Conservation (phyloP, 2,797 vertebrate genomes). For the Lepus townsendii region DNA sequence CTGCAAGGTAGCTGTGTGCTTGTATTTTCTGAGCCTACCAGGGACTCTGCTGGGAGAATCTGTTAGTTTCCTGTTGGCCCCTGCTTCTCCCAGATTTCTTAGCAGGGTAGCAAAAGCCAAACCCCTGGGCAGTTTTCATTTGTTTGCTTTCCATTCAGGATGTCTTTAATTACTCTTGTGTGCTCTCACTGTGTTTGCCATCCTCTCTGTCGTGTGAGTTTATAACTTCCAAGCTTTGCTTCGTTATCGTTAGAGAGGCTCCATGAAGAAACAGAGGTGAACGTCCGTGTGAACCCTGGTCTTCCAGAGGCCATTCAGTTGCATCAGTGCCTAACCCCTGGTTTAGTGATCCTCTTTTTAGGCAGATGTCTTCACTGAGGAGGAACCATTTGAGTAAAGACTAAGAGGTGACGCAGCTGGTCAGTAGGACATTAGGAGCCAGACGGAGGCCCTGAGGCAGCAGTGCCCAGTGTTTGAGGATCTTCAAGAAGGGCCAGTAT, state of each 20-base stretch:
- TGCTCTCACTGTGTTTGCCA: neutral
- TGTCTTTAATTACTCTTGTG: conserved; percentile 14
- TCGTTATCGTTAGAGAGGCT: conserved; percentile 25
- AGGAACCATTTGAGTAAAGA: neutral
- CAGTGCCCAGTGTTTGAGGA: neutral
- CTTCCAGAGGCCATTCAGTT: neutral
- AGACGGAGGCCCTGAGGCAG: neutral
- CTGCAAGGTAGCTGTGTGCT: neutral
- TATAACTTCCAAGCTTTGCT: neutral
- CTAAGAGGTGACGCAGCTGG: neutral
- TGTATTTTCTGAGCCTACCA: conserved; percentile 20
- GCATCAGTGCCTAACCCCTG: no score
- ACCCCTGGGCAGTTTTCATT: neutral
- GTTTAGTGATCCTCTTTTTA: neutral
- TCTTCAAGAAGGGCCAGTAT: neutral
- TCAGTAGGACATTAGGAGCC: neutral
- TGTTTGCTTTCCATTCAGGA: conserved; percentile 13
- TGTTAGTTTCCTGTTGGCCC: neutral
- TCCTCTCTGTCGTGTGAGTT: neutral
- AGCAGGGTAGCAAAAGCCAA: neutral
- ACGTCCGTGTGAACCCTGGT: neutral
- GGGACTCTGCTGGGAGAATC: conserved; percentile 29
- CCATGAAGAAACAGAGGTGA: conserved; percentile 6
- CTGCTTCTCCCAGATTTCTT: neutral
- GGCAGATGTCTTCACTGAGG: neutral